Evolutionary conservation across 37 sponge, comb jelly and placozoan genomes (phyloP).

Genomic region (Eunapius fragilis): DNA sequence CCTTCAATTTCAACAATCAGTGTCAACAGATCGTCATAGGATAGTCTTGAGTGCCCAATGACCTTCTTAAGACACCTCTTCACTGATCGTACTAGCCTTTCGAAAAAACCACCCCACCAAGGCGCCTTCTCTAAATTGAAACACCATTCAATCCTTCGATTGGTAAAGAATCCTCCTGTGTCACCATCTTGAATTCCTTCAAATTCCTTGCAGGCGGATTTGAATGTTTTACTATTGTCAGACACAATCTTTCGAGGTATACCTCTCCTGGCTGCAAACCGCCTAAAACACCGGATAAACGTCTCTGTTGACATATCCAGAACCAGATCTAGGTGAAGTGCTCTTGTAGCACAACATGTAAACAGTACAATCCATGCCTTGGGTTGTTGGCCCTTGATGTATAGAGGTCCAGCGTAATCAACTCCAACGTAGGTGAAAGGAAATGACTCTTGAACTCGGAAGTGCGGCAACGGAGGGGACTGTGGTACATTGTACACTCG

Average conservation of each 20-base stretch:
- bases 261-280: conserved; percentile 61
- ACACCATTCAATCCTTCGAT: conserved; percentile 5
- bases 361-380: neutral
- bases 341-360: conserved; percentile 35
- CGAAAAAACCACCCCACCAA: conserved; percentile 69
- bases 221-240: conserved; percentile 49
- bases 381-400: neutral
- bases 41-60: conserved; percentile 40
- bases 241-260: conserved; percentile 29
- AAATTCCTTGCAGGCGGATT: conserved; percentile 27
- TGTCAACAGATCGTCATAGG: conserved; percentile 49
- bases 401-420: conserved; percentile 6
- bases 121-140: conserved; percentile 49
- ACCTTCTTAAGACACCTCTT: conserved; percentile 52
- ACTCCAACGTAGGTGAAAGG: conserved; percentile 23
- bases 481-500: too few species aligned
- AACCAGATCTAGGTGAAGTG: conserved; percentile 37
- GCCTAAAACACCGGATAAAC: conserved; percentile 41
- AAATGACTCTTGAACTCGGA: conserved; percentile 18
- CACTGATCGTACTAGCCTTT: conserved; percentile 29
- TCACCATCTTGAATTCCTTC: conserved; percentile 6
- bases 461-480: conserved; percentile 18
- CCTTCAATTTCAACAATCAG: conserved; percentile 30
- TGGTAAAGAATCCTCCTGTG: conserved; percentile 22
- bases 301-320: conserved; percentile 16